Base-by-base conservation (phyloP, 2,888 invertebrate species). In the Cybosia mesomella region DNA sequence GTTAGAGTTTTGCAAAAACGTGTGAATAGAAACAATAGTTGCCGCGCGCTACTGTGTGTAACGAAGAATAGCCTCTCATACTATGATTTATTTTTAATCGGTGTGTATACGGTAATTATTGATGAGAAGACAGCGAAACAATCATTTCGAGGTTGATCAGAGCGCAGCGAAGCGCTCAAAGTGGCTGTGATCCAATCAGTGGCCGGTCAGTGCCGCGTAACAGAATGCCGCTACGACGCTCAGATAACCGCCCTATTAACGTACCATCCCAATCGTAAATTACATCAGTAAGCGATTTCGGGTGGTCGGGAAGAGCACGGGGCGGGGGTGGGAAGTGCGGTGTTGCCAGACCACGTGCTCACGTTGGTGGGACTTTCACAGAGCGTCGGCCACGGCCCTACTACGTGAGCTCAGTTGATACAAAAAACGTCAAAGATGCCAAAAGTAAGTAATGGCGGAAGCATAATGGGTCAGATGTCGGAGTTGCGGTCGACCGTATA, bases 171-270 rank as follows among this genome's bases (percentile, higher is more conserved):
- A 11, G 22, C 54, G 43, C 1, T 32, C n/a, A 43, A 63, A 63
- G 58, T 36, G 49, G 18, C 53, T 64, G 34, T 63, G 67, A 67
- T 61, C 55, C 54, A 68, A 67, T 67, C 57, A 67, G 15, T 62
- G 54, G 63, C 57, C 58, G 63, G 49, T 67, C 65, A 68, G 53
- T 66, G 66, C 28, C 21, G 53, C 53, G 28, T 18, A 15, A 22
- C 55, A 1, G 55, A 28, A 1, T 15, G 28, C 24, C 55, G 15
- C 28, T 28, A 24, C 63, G 34, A 18, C 49, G 21, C 18, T 57
- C 49, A 62, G 24, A 54, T 34, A 54, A 64, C 54, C 55, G 43
- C 55, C 36, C 34, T 39, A 49, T 67, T 66, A n/a, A 53, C 36
- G 57, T 61, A 24, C 11, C 36, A 34, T 36, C 49, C 11, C 13